Conservation (phyloP, 23 tunicate genomes). For the Halocynthia aurantium region DNA sequence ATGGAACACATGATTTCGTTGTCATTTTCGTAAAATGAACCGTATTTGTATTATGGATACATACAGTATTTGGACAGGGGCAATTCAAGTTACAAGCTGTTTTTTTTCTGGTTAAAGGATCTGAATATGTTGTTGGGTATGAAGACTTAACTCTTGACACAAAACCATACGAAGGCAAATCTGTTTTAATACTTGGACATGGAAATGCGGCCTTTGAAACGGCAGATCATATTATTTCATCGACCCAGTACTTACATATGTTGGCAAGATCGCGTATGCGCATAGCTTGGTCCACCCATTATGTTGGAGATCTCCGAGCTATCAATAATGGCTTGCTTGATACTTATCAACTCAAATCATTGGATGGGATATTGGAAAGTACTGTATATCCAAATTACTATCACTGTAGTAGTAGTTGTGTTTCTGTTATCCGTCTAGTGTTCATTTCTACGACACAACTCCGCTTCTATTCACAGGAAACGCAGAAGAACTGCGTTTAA, state of each 20-base stretch:
- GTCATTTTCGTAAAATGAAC: too few relatives aligned
- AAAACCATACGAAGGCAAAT: conserved; percentile 11
- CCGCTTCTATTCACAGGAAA: conserved; percentile 9
- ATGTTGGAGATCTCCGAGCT: conserved; percentile 31
- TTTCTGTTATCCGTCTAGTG: too few relatives aligned
- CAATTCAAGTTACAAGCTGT: too few relatives aligned
- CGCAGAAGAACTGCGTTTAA: conserved; percentile 2
- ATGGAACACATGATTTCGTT: too few relatives aligned
- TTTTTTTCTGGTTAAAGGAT: too few relatives aligned
- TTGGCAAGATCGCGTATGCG: conserved; percentile 9
- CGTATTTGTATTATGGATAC: too few relatives aligned
- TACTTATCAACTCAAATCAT: conserved; percentile 16
- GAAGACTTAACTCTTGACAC: conserved; percentile 6
- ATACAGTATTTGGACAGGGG: too few relatives aligned
- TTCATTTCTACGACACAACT: too few relatives aligned
- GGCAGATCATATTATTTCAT: conserved; percentile 19
- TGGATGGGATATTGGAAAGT: conserved; percentile 11
- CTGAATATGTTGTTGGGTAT: conserved; percentile 4
- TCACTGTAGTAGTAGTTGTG: too few relatives aligned
- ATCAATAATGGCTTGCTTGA: conserved; percentile 19
- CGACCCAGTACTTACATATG: conserved; percentile 22
- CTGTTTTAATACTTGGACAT: conserved; percentile 13
- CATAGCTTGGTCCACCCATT: conserved; percentile 28
- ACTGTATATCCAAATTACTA: neutral
- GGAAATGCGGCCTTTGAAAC: conserved; percentile 29